Evolutionary conservation across 1,140 invertebrate genomes (phyloP).

Genomic region (Papilio xuthus): DNA sequence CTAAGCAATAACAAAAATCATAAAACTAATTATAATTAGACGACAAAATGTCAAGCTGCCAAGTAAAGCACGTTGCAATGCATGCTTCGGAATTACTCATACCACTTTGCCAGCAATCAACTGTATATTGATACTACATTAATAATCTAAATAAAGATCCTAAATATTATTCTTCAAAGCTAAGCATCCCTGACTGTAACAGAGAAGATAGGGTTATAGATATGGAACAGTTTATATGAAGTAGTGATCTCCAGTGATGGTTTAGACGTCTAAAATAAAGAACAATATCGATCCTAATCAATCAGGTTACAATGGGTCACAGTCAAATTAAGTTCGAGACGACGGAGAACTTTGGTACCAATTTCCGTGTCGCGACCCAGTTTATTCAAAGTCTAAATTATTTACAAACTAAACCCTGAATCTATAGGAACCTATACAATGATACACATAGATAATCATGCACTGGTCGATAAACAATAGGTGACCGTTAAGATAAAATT

Average conservation of each 20-base stretch:
- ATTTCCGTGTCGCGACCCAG: no score
- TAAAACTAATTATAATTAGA: constrained; percentile 22
- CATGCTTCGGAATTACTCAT: constrained; percentile 28
- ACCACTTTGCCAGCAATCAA: background rate
- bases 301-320: no score
- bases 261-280: no score
- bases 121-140: background rate
- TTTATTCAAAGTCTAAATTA: no score
- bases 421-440: background rate
- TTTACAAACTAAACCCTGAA: no score
- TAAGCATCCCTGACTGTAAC: no score
- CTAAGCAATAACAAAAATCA: background rate
- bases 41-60: constrained; percentile 13
- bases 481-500: background rate
- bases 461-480: background rate
- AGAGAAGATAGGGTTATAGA: no score
- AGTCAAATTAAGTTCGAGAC: no score
- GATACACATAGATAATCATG: background rate
- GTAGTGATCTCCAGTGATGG: no score
- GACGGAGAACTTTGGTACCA: no score
- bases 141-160: constrained; percentile 2
- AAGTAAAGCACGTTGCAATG: constrained; percentile 24
- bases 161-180: background rate
- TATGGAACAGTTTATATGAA: no score
- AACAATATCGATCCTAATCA: no score